Conservation (phyloP, 2,888 invertebrate genomes). For the Acleris holmiana region DNA sequence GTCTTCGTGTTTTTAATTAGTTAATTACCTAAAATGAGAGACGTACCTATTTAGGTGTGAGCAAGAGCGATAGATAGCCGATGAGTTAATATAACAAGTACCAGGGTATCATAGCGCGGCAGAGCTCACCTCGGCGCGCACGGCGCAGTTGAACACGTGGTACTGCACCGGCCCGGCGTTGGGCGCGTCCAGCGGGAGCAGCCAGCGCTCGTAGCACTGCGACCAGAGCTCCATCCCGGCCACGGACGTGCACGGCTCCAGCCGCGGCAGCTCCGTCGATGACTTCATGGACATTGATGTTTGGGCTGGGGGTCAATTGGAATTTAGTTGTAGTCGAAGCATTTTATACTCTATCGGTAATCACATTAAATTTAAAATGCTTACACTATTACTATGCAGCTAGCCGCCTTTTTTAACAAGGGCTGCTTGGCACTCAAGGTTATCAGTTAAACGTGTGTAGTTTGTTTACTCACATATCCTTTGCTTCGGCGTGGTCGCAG, state of each 20-base stretch:
- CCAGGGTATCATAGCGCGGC: neutral
- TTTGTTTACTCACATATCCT: slow-evolving; percentile 61
- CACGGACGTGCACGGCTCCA: slow-evolving; percentile 80
- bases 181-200: slow-evolving; percentile 91
- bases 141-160: slow-evolving; percentile 76
- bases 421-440: too few relatives aligned
- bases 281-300: slow-evolving; percentile 41
- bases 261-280: slow-evolving; percentile 43
- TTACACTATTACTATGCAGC: too few relatives aligned
- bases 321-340: too few relatives aligned
- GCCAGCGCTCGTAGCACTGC: slow-evolving; percentile 96
- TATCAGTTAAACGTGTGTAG: neutral
- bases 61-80: too few relatives aligned
- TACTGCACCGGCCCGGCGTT: slow-evolving; percentile 87
- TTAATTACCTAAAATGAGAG: too few relatives aligned
- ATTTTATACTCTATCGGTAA: too few relatives aligned
- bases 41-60: too few relatives aligned
- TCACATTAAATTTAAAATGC: too few relatives aligned
- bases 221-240: slow-evolving; percentile 90
- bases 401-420: too few relatives aligned
- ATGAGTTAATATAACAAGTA: too few relatives aligned
- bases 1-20: too few relatives aligned
- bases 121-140: slow-evolving; percentile 70
- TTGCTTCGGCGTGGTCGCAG: slow-evolving; percentile 47
- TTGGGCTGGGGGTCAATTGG: slow-evolving; percentile 43